Evolutionary conservation across 2,113 vertebrate species (phyloP).

Genomic region (Myotis davidii): DNA sequence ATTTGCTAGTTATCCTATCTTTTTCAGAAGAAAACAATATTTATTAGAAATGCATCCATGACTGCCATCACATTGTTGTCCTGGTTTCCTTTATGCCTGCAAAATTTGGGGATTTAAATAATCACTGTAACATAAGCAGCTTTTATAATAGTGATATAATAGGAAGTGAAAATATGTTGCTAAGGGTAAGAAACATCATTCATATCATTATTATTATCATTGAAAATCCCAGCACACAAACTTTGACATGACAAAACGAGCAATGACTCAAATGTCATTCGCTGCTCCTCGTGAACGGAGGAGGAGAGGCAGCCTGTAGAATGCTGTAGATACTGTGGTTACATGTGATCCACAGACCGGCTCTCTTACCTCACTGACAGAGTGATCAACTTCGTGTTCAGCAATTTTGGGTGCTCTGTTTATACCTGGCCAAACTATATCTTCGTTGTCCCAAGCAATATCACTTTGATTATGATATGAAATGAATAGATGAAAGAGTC

Average conservation of each 20-base stretch:
- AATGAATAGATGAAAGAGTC: neutral
- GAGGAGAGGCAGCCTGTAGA: neutral
- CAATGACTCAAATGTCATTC: neutral
- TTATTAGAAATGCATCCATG: neutral
- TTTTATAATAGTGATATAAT: neutral
- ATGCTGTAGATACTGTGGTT: neutral
- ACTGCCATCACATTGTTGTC: neutral
- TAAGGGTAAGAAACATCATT: neutral
- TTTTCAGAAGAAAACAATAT: neutral
- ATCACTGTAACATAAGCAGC: neutral
- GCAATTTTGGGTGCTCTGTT: neutral
- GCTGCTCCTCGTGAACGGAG: neutral
- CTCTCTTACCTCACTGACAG: neutral
- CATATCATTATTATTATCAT: neutral
- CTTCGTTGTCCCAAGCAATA: neutral
- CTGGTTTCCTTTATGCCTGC: constrained; percentile 38
- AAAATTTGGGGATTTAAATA: neutral
- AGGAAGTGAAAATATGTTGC: neutral
- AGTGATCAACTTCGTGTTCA: neutral
- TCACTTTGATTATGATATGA: constrained; percentile 40
- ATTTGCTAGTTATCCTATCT: neutral
- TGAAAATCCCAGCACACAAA: neutral
- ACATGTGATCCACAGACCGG: neutral
- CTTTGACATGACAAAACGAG: neutral
- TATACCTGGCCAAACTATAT: neutral